Base-by-base conservation (phyloP, 2,113 vertebrate species). In the Todiramphus chloris region DNA sequence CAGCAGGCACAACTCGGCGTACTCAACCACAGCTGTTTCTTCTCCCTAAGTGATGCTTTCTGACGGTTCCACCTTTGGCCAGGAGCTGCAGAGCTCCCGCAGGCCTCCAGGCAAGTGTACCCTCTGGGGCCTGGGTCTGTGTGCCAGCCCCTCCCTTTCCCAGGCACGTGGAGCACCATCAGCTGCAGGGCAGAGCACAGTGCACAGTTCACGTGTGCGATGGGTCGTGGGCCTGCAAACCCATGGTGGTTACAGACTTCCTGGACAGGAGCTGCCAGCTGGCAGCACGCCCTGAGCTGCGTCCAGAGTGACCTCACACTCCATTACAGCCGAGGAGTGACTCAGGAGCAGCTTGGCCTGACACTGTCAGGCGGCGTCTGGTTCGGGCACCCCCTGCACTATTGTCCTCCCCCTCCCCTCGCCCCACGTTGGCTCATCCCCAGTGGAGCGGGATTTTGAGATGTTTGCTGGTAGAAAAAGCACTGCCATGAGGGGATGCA, bases 341-440 rank as follows among this genome's bases (percentile, higher is more conserved):
- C 90, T 95, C 91, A 84, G 94, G 96, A 94, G 95, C 90, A 87
- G 87, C 70, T 41, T 87, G 93, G 94, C 92, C 97, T 97, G 97
- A 97, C 93, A 94, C 96, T 16, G 97, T 94, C 97, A 97, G 97
- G 96, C 96, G 0, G 89, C 95, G 94, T 89, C 97, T 97, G 97
- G 93, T 77, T 81, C 96, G 0, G 79, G 64, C 77, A 69, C 79
- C 66, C 83, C 53, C 68, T 44, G 5, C 33, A 3, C 89, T 21
- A 58, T 79, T 89, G 85, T 84, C 44, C 79, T 93, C 84, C 64
- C 55, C 82, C 39, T 77, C 30, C 67, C 59, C 82, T 14, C 43
- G 9, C 46, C 68, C 62, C 8, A 0, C 0, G 1, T 1, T 23
- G 60, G n/a, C 68, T 37, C 41, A 50, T 76, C 58, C 60, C 68